phyloP scores from a whole-genome alignment of 1,140 invertebrate genomes.

The Tetramorium parvispinum region DNA sequence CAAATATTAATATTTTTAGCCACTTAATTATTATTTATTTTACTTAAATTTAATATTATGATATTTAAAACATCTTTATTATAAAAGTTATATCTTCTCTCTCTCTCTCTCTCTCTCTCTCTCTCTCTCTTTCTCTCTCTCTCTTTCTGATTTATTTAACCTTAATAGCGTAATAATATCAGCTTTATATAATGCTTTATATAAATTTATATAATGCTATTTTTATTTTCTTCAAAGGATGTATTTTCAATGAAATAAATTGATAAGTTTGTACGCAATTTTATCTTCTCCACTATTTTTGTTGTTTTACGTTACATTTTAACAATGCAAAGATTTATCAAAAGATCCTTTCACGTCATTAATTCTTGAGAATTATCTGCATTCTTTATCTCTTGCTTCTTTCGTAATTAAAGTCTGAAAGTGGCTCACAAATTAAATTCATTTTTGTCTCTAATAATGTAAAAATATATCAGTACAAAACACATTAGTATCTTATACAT shows the following conservation, averaged over 20 bases:
- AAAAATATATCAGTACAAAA: not conserved
- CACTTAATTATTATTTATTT: no score
- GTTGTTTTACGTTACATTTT: conserved; percentile 8
- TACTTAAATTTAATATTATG: not conserved
- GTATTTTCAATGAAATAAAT: conserved; percentile 39
- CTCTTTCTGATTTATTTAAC: not conserved
- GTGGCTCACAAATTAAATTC: not conserved
- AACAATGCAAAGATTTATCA: conserved; percentile 4
- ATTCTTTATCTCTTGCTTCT: not conserved
- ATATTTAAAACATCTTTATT: not conserved
- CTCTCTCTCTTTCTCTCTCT: no score
- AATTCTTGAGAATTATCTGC: conserved; percentile 20
- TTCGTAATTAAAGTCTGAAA: conserved; percentile 16
- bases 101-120: not conserved
- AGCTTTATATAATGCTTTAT: not conserved
- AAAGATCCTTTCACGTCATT: not conserved
- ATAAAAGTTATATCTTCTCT: not conserved
- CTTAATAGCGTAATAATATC: conserved; percentile 35
- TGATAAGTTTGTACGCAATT: conserved; percentile 33
- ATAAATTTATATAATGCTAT: conserved; percentile 46
- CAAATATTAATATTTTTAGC: not conserved
- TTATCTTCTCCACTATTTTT: conserved; percentile 15
- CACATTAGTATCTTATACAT: not conserved
- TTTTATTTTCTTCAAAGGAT: conserved; percentile 34
- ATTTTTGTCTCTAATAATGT: not conserved